A percentile compares a stretch with the other conserved stretches of the same genome.
phyloP scores from a whole-genome alignment of 1,140 invertebrate genomes.

The Cydia pomonella region DNA sequence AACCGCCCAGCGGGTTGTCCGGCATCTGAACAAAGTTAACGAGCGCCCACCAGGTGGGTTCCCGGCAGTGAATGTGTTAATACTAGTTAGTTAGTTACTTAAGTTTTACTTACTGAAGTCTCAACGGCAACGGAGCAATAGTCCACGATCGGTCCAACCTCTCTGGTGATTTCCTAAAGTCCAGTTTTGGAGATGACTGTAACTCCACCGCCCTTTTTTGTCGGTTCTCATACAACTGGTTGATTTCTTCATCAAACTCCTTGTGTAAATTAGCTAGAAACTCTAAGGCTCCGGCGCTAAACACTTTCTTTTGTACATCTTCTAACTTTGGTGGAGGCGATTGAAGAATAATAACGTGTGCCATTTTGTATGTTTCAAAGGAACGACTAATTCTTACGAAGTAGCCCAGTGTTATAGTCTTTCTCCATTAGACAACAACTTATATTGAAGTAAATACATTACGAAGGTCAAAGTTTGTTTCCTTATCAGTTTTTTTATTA shows the following conservation, averaged over 20 bases:
- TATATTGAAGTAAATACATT: conserved; percentile 10
- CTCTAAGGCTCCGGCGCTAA: conserved; percentile 64
- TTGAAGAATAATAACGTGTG: conserved; percentile 66
- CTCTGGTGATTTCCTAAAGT: conserved; percentile 63
- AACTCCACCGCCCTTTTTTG: conserved; percentile 57
- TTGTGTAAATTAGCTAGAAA: conserved; percentile 74
- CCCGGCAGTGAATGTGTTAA: no score
- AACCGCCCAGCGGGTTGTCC: no score
- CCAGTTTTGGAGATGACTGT: conserved; percentile 48
- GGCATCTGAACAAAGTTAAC: no score
- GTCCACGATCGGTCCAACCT: conserved; percentile 78
- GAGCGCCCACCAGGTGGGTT: no score
- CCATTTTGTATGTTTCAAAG: conserved; percentile 45
- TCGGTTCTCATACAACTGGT: conserved; percentile 71
- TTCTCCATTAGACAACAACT: not conserved
- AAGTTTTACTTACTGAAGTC: conserved; percentile 67
- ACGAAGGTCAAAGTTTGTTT: conserved; percentile 28
- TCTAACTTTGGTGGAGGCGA: conserved; percentile 76
- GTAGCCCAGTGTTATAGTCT: not conserved
- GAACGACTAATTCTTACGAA: not conserved
- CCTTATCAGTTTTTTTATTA: conserved; percentile 15
- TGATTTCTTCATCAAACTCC: conserved; percentile 73
- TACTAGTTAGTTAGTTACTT: no score
- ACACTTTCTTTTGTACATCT: conserved; percentile 75
- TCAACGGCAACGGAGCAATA: conserved; percentile 78